Evolutionary conservation across 2,888 invertebrate species (phyloP), one percentile per base, ranked within the genome.

Genomic region (Lasioglossum pauxillum): DNA sequence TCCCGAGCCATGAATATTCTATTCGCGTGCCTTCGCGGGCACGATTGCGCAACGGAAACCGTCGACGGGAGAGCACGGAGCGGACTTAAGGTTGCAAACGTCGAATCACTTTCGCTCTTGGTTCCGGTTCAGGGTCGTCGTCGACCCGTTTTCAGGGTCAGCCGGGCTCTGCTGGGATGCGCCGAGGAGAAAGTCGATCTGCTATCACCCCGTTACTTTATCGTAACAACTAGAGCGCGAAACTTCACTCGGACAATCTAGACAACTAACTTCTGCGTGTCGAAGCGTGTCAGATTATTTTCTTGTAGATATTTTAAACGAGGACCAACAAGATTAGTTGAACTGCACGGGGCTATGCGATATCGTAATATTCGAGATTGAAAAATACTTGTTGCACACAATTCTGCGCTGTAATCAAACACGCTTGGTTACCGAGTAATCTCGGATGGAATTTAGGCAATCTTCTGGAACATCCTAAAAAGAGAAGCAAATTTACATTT

Each of bases 41-140:
- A 88, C 85, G 86, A 88, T 88, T 89, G 88, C 86, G 89, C 86
- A 89, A 91, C 84, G 82, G 57, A 69, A 84, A 71, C 49, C 46
- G 76, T 44, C 67, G 80, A 64, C 49, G 69, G 64, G 80, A 67
- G 78, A 75, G 72, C 80, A 84, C 82, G 67, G 31, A 84, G 79
- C 69, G 46, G 81, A 85, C 84, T 90, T 89, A 85, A 88, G 84
- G 46, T 77, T 83, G 75, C 78, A 46, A 88, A 80, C 85, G 84
- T 76, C 82, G 85, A 82, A 91, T 93, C 93, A 93, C 93, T 93
- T 93, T 93, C 93, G 87, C 92, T 93, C 89, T 93, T 92, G 87
- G 90, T 93, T 93, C 93, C 93, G 92, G 91, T 92, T 92, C 92
- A 90, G 90, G 91, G 91, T 93, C 92, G 89, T 64, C 78, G 57